Base-by-base conservation (phyloP, 2,888 invertebrate species). In the Mythimna impura region DNA sequence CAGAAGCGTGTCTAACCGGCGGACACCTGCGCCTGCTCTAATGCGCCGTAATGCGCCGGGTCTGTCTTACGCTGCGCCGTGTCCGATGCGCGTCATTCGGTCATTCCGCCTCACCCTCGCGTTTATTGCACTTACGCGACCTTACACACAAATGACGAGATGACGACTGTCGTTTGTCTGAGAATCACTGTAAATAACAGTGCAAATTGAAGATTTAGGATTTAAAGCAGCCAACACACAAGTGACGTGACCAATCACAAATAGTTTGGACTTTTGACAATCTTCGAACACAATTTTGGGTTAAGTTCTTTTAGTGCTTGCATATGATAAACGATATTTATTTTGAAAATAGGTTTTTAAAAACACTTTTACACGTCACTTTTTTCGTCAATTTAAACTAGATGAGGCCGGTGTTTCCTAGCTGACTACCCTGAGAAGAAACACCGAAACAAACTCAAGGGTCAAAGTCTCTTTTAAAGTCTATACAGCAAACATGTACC, bases 1-100 rank as follows among this genome's bases (percentile, higher is more conserved):
- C 93, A 91, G 94, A 92, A 93, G 95, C 95, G 94, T 94, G 90
- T 83, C 94, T 87, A 94, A 95, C 58, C 85, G 78, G 88, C 84
- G 87, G 89, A 92, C 95, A 94, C 94, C 95, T 94, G 93, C 93
- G 88, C 89, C 89, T 76, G 81, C 88, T 88, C 88, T 93, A 93
- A 94, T 95, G 94, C 87, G 81, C 88, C 80, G 89, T 94, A 93
- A 94, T 94, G 91, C 85, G 82, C 87, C 71, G 85, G 84, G 86
- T 87, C 90, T 89, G 91, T 90, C 89, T 91, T 91, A 90, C 89
- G 88, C 88, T 87, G 85, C 86, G 88, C 78, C 86, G 83, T 86
- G 80, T 89, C 91, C 82, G 89, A 93, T 92, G 86, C 87, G 86
- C 66, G 43, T 73, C 66, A 87, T 74, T 66, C 60, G 60, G 80